Evolutionary conservation across 2,113 vertebrate species (phyloP).

Genomic region (Tursiops truncatus): DNA sequence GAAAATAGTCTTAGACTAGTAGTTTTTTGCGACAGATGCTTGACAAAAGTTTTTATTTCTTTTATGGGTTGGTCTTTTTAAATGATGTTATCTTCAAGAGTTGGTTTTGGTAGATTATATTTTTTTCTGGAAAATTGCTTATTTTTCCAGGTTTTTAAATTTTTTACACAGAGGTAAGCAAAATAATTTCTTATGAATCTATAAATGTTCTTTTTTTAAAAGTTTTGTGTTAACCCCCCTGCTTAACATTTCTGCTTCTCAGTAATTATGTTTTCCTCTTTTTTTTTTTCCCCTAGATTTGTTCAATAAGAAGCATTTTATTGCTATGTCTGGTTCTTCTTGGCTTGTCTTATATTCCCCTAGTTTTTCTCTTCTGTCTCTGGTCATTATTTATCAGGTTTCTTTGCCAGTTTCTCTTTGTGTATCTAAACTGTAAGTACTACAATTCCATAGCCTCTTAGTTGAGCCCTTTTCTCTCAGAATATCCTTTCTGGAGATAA

Average conservation of each 20-base stretch:
- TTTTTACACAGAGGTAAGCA: neutral
- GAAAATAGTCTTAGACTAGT: neutral
- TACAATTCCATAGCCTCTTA: neutral
- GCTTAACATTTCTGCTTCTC: neutral
- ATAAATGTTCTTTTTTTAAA: neutral
- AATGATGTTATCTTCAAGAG: neutral
- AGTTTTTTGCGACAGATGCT: neutral
- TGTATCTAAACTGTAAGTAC: too few species aligned
- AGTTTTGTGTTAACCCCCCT: neutral
- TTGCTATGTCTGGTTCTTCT: neutral
- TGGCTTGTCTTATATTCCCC: neutral
- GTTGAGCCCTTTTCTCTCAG: neutral
- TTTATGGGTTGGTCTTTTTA: neutral
- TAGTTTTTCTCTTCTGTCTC: neutral
- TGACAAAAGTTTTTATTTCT: neutral
- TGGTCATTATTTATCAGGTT: neutral
- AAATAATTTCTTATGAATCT: neutral
- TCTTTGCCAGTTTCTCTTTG: neutral
- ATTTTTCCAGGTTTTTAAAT: neutral
- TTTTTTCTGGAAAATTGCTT: neutral
- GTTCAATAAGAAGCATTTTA: neutral
- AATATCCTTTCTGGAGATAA: neutral
- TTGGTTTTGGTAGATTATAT: neutral
- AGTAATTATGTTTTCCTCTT: neutral
- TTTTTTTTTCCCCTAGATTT: neutral